Evolutionary conservation across 2,797 vertebrate species (phyloP).

Genomic region (Aratinga solstitialis): DNA sequence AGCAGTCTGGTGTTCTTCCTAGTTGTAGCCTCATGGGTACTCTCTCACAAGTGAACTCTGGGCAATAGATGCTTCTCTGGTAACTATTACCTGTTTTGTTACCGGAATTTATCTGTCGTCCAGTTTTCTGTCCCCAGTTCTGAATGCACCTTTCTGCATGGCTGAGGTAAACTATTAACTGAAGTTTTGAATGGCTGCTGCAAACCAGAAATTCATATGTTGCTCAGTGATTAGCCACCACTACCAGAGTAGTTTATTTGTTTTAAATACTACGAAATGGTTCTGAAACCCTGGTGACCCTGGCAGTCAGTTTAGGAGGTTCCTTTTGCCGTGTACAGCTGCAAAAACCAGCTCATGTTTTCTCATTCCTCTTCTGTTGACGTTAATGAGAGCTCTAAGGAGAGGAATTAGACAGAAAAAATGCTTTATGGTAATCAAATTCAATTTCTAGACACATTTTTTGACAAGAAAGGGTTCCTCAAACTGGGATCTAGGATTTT

Average conservation of each 20-base stretch:
- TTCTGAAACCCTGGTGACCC: background rate
- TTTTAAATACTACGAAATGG: background rate
- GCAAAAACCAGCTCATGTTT: background rate
- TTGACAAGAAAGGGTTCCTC: background rate
- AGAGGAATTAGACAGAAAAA: background rate
- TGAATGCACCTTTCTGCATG: background rate
- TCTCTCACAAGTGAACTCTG: conserved; percentile 33
- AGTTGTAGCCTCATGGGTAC: background rate
- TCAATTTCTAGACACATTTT: background rate
- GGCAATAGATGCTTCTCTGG: background rate
- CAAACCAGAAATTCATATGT: background rate
- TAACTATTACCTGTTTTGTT: background rate
- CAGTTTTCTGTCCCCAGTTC: background rate
- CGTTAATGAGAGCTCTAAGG: background rate
- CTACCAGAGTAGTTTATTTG: background rate
- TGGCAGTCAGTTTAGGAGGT: background rate
- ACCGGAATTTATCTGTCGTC: background rate
- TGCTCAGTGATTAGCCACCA: background rate
- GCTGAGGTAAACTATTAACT: background rate
- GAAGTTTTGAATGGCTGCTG: background rate
- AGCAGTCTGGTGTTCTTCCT: conserved; percentile 52
- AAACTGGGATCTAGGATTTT: conserved; percentile 12
- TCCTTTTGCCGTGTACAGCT: background rate
- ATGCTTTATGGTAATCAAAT: conserved; percentile 8
- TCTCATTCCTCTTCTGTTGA: background rate